phyloP scores from a whole-genome alignment of 2,888 invertebrate species.

The Drosophila koepferae region DNA sequence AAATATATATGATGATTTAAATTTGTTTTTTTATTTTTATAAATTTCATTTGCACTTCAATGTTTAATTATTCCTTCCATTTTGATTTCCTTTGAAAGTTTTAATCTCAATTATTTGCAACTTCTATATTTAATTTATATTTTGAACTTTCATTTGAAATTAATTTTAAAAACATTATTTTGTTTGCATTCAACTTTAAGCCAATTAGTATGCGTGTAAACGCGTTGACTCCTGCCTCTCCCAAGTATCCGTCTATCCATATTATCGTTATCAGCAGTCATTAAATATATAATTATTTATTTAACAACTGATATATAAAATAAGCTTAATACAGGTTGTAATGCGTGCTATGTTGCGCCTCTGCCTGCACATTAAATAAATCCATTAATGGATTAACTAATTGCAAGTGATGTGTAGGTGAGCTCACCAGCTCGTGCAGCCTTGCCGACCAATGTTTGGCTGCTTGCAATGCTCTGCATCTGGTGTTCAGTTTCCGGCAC shows the following conservation, averaged over 20 bases:
- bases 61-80: not conserved
- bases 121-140: not conserved
- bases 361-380: not conserved
- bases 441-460: not conserved
- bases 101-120: not conserved
- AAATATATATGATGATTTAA: too few relatives aligned
- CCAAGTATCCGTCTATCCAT: not conserved
- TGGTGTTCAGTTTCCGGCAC: not conserved
- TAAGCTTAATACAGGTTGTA: not conserved
- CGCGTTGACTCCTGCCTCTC: not conserved
- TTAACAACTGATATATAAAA: not conserved
- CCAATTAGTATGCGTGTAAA: not conserved
- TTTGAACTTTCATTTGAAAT: not conserved
- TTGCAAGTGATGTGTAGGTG: not conserved
- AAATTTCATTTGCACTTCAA: not conserved
- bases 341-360: too few relatives aligned
- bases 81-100: not conserved
- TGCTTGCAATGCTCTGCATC: not conserved
- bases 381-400: constrained; percentile 8
- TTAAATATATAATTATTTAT: not conserved
- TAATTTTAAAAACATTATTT: not conserved
- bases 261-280: not conserved
- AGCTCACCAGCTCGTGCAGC: not conserved
- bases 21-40: not conserved
- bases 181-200: not conserved